phyloP scores from a whole-genome alignment of 2,888 invertebrate species.

The Leptodirus hochenwartii region DNA sequence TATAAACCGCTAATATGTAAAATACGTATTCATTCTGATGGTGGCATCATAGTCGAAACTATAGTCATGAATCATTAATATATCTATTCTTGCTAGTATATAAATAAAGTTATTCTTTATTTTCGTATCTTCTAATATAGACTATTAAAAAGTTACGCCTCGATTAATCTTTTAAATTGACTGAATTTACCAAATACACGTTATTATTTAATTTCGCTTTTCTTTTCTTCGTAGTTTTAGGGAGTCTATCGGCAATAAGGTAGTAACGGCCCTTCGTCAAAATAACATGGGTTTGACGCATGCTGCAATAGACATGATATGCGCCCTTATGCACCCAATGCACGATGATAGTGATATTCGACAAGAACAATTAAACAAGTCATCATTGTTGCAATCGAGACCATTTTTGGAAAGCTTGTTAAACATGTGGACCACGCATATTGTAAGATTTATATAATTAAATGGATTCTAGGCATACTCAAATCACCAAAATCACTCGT shows the following conservation, averaged over 20 bases:
- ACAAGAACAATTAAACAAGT: slow-evolving; percentile 97
- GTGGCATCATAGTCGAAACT: too few species aligned
- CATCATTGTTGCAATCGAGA: slow-evolving; percentile 78
- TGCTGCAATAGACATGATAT: slow-evolving; percentile 92
- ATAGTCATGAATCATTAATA: too few species aligned
- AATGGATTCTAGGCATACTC: slow-evolving; percentile 8
- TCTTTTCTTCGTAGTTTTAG: slow-evolving; percentile 49
- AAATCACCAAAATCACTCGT: slow-evolving; percentile 3
- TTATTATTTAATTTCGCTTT: slow-evolving; percentile 7
- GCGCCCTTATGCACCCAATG: slow-evolving; percentile 98
- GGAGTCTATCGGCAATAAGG: slow-evolving; percentile 84
- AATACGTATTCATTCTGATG: too few species aligned
- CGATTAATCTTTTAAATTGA: too few species aligned
- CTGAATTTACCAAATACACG: too few species aligned
- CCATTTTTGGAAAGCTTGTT: slow-evolving; percentile 84
- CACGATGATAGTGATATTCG: slow-evolving; percentile 88
- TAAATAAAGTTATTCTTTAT: too few species aligned
- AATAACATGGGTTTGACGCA: slow-evolving; percentile 84
- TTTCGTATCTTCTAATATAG: too few species aligned
- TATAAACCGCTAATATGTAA: too few species aligned
- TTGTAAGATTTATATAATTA: slow-evolving; percentile 61
- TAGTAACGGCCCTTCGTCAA: slow-evolving; percentile 74
- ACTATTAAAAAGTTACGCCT: too few species aligned
- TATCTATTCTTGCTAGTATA: too few species aligned
- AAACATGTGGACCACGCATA: slow-evolving; percentile 88